phyloP scores from a whole-genome alignment of 2,113 vertebrate species.

The Tylochromis polylepis region DNA sequence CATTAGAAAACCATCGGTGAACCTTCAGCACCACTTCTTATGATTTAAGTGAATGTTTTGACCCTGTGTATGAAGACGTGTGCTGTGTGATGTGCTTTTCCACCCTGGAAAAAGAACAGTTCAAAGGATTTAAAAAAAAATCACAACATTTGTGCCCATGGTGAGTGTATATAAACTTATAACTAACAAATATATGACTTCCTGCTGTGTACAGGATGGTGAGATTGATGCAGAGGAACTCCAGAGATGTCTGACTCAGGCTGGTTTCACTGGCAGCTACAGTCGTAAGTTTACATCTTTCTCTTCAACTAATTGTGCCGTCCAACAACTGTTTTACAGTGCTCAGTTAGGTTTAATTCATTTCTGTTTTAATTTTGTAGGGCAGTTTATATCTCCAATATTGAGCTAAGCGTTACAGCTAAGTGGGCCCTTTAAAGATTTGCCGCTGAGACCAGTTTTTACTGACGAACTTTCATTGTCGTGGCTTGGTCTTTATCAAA shows the following conservation, averaged over 20 bases:
- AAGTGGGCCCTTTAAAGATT: not conserved
- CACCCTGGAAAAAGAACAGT: too few species aligned
- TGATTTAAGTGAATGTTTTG: not conserved
- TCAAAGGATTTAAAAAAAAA: too few species aligned
- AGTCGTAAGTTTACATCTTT: constrained; percentile 72
- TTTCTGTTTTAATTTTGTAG: not conserved
- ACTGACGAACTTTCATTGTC: not conserved
- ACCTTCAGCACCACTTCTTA: not conserved
- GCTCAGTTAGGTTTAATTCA: not conserved
- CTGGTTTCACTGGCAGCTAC: constrained; percentile 81
- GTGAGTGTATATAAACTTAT: too few species aligned
- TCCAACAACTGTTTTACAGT: not conserved
- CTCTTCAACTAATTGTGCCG: not conserved
- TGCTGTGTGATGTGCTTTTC: too few species aligned
- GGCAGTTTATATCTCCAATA: not conserved
- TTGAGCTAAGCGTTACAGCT: not conserved
- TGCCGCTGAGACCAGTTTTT: not conserved
- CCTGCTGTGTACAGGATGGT: constrained; percentile 70
- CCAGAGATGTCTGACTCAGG: constrained; percentile 83
- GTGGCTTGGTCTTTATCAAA: not conserved
- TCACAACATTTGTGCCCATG: too few species aligned
- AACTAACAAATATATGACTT: not conserved
- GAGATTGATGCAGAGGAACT: constrained; percentile 86
- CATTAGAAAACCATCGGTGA: not conserved
- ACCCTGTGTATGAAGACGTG: too few species aligned